These are phyloP conservation scores for Cephus cinctus DNA, from an alignment of 1,140 invertebrate genomes.

Conservation along the genomic window DNA sequence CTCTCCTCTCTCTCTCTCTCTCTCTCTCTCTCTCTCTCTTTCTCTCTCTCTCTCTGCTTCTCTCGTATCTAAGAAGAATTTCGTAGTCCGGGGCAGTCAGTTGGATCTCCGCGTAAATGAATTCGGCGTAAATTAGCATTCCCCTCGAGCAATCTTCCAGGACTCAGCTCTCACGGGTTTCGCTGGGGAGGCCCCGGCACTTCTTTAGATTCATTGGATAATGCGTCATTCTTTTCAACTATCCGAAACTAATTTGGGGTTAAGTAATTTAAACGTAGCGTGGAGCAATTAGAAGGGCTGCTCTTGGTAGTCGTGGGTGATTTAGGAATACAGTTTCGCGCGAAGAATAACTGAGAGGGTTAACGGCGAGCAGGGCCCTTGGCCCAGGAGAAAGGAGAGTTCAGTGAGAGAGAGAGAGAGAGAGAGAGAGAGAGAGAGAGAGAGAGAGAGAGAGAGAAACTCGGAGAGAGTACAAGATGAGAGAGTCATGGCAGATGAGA, in stretches of 20 bases:
- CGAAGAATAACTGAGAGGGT: slow-evolving; percentile 43
- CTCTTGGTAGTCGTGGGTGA: slow-evolving; percentile 42
- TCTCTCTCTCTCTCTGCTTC: no score
- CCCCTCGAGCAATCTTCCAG: slow-evolving; percentile 35
- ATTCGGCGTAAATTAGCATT: slow-evolving; percentile 35
- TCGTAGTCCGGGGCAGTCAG: not conserved
- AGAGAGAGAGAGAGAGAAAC: slow-evolving; percentile 1
- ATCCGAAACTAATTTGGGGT: slow-evolving; percentile 51
- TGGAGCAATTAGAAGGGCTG: slow-evolving; percentile 48
- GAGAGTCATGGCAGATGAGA: slow-evolving; percentile 11
- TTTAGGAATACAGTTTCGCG: slow-evolving; percentile 45
- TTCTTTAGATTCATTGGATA: slow-evolving; percentile 32
- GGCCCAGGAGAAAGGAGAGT: slow-evolving; percentile 22
- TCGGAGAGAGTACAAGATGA: no score
- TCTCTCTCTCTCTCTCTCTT: no score
- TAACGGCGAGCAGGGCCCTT: slow-evolving; percentile 27
- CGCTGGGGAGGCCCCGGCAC: slow-evolving; percentile 1
- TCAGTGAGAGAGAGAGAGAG: slow-evolving; percentile 15
- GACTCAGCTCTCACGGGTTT: not conserved
- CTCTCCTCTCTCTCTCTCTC: no score
- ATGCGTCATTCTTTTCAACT: slow-evolving; percentile 50
- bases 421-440: slow-evolving; percentile 21
- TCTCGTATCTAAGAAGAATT: not conserved
- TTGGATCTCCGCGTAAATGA: not conserved
- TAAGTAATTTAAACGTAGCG: slow-evolving; percentile 54